Conservation (phyloP, 2,888 invertebrate genomes). For the Griposia aprilina region DNA sequence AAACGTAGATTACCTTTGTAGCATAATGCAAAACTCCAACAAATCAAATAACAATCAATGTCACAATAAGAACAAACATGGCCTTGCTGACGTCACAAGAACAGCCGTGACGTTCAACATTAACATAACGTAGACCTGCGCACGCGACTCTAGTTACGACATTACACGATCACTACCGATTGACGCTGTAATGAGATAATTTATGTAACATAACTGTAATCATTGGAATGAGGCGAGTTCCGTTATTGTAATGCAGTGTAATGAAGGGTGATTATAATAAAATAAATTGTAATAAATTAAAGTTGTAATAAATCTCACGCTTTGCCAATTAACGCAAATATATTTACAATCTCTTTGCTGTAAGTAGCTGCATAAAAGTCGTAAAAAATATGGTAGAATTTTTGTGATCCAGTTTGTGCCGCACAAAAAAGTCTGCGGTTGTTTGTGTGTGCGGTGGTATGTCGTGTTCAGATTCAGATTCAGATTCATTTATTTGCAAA, state of each 20-base stretch:
- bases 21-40: not conserved
- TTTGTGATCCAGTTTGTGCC: not conserved
- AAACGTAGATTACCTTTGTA: not conserved
- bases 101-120: conserved; percentile 37
- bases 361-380: not conserved
- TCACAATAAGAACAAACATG: conserved; percentile 21
- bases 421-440: not conserved
- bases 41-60: conserved; percentile 36
- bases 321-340: conserved; percentile 1
- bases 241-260: conserved; percentile 27
- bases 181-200: conserved; percentile 46
- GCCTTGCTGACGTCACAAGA: conserved; percentile 39
- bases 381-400: not conserved
- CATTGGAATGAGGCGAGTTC: conserved; percentile 36
- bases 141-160: conserved; percentile 55
- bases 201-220: conserved; percentile 36
- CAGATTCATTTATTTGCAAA: too few relatives aligned
- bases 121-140: conserved; percentile 46
- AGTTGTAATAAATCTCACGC: conserved; percentile 8
- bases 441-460: not conserved
- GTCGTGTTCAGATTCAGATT: too few relatives aligned
- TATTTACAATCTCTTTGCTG: conserved; percentile 23
- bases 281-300: conserved; percentile 30
- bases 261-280: conserved; percentile 33
- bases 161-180: conserved; percentile 36